A percentile compares a stretch with the other conserved stretches of the same genome.
Evolutionary conservation across 2,113 vertebrate genomes (phyloP).

Genomic region (Lonchura striata): DNA sequence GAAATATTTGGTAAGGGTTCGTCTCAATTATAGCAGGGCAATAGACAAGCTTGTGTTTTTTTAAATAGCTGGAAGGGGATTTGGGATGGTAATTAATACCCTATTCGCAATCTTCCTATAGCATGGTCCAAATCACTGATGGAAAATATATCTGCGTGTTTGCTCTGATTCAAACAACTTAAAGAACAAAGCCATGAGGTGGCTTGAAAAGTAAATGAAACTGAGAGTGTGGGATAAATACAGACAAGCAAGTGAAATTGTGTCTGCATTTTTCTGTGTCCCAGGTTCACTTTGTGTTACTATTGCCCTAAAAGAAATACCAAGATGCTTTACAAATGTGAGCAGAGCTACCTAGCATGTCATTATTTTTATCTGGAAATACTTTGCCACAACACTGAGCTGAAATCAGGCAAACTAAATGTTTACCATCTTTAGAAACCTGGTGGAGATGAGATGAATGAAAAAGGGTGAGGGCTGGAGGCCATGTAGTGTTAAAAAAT

Average conservation of each 20-base stretch:
- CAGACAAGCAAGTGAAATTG: background rate
- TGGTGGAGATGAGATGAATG: background rate
- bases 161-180: background rate
- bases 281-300: background rate
- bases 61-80: background rate
- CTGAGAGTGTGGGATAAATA: background rate
- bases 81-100: background rate
- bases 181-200: background rate
- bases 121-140: background rate
- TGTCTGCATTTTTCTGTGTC: background rate
- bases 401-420: background rate
- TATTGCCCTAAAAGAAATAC: background rate
- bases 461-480: background rate
- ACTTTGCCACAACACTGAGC: background rate
- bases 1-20: background rate
- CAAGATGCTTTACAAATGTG: background rate
- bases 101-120: background rate
- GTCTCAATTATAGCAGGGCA: background rate
- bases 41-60: background rate
- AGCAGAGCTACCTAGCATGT: background rate
- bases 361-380: background rate
- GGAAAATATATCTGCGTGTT: background rate
- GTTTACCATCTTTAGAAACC: background rate
- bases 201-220: background rate
- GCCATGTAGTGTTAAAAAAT: background rate